Evolutionary conservation across 2,888 invertebrate species (phyloP).

Genomic region (Synanthedon vespiformis): DNA sequence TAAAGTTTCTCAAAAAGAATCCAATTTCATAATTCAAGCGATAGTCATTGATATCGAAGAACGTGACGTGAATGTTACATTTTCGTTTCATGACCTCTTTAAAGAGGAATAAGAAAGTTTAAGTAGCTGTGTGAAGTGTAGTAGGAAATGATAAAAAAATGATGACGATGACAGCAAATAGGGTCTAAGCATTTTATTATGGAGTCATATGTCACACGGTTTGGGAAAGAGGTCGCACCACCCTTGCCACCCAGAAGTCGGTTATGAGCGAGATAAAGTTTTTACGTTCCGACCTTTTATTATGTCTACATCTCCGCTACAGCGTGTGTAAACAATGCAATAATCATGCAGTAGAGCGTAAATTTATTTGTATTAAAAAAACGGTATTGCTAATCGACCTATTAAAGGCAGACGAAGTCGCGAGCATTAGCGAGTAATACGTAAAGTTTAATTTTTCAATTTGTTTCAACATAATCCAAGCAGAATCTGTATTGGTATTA

Average conservation of each 20-base stretch:
- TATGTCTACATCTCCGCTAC: slow-evolving; percentile 10
- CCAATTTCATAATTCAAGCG: no score
- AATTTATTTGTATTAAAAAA: no score
- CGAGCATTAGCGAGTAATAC: no score
- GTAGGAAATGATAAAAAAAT: background rate
- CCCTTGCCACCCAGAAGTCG: slow-evolving; percentile 5
- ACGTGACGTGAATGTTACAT: no score
- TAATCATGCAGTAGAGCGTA: background rate
- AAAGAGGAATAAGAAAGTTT: background rate
- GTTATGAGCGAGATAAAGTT: slow-evolving; percentile 13
- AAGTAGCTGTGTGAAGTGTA: background rate
- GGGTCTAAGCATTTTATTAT: slow-evolving; percentile 3
- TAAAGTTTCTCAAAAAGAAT: no score
- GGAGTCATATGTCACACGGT: slow-evolving; percentile 3
- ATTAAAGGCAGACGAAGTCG: no score
- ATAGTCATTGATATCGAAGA: no score
- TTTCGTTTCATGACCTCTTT: background rate
- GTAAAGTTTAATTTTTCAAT: no score
- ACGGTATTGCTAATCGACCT: no score
- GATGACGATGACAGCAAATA: background rate
- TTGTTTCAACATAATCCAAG: no score
- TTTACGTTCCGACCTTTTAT: slow-evolving; percentile 12
- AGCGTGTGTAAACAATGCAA: background rate
- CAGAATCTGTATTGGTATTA: no score
- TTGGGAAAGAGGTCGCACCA: slow-evolving; percentile 6